Base-by-base conservation (phyloP, 1,140 invertebrate species). In the Ceratina australensis region DNA sequence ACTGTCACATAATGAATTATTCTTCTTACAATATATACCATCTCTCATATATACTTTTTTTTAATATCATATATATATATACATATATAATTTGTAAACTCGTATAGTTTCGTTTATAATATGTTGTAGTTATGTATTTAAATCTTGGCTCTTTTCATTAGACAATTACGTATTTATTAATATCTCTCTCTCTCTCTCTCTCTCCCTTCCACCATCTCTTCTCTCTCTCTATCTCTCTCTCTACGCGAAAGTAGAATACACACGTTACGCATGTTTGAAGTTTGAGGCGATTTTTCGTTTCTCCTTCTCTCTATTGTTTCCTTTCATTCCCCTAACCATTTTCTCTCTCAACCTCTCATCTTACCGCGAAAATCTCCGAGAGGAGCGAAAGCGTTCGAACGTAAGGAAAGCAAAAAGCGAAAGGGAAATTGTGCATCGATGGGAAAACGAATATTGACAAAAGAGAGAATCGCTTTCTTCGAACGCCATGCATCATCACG, bases 1-100 rank as follows among this genome's bases (percentile, higher is more conserved):
- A 63, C 61, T 26, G 69, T 68, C 71, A 82, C 82, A 60, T 72
- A 78, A 85, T 47, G 72, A 82, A 82, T 82, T 76, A 82, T 73
- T 72, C 75, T 79, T 33, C 13, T 61, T n/a, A 54, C n/a, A 54
- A 54, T 18, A 54, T 54, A 54, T 54, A 54, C 33, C 33, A 42
- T 42, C 33, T 42, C 8, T 42, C 8, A 10, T 42, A 42, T 42
- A 42, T 42, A 42, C 33, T 42, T 42, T 42, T n/a, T n/a, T 42
- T 42, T 10, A 42, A 42, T 42, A 42, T 42, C 60, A 49, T 61
- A 74, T 66, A 78, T 79, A 74, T 71, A 74, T 80, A 78, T 82
- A 75, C 47, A 59, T 72, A 47, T 79, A 63, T 79, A 66, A 59
- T 78, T 68, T 61, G 15, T 64, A 63, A 68, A 77, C 42, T 67